Evolutionary conservation across 2,797 vertebrate species (phyloP).

Genomic region (Octomys mimax): DNA sequence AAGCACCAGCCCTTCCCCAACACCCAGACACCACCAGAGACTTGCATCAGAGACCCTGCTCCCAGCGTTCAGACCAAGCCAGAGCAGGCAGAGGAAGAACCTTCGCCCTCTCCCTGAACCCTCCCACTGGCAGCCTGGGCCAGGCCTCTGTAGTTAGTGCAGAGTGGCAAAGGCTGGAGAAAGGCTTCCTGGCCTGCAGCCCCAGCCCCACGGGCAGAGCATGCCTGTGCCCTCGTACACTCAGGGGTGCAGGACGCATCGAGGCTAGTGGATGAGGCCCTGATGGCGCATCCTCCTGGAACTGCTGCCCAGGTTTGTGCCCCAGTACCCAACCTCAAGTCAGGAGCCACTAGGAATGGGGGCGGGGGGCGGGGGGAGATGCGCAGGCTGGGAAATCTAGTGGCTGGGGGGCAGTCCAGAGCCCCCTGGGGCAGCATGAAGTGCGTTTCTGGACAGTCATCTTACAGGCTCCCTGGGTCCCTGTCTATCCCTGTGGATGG

Average conservation of each 20-base stretch:
- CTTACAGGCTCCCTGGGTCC: fast-evolving
- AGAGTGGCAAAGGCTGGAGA: fast-evolving
- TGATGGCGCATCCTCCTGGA: fast-evolving
- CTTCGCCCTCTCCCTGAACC: fast-evolving
- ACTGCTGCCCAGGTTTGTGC: fast-evolving
- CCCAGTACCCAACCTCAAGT: fast-evolving
- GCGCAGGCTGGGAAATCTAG: fast-evolving
- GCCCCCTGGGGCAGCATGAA: fast-evolving
- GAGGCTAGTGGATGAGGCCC: not conserved
- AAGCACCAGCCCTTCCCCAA: not conserved
- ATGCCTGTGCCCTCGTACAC: not conserved
- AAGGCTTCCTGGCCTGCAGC: fast-evolving
- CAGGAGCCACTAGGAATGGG: fast-evolving
- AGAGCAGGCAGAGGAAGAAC: fast-evolving
- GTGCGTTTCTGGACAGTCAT: no score
- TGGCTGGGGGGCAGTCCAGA: fast-evolving
- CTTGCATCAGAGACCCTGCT: not conserved
- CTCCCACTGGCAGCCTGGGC: fast-evolving
- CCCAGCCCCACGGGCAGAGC: not conserved
- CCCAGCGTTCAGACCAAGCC: not conserved
- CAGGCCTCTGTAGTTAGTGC: fast-evolving
- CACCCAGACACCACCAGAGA: not conserved
- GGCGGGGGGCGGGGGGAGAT: fast-evolving
- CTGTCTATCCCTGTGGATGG: fast-evolving
- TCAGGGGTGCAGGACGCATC: not conserved